phyloP scores from a whole-genome alignment of 2,888 invertebrate genomes.

The Caenorhabditis sp. region DNA sequence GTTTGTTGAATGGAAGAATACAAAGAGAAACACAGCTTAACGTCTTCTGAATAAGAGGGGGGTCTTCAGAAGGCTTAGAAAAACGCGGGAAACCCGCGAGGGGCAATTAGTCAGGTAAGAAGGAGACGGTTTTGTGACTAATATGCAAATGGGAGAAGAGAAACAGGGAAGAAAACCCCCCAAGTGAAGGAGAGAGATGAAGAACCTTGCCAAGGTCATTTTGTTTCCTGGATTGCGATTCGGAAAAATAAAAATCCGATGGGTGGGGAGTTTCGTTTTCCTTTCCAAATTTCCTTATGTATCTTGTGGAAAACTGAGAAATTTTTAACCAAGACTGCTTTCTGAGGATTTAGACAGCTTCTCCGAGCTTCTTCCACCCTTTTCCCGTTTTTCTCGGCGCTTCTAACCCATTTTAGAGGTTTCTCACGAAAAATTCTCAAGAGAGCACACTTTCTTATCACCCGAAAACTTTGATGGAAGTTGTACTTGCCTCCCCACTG shows the following conservation, averaged over 20 bases:
- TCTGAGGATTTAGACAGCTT: not conserved
- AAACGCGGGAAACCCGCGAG: not conserved
- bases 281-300: too few relatives aligned
- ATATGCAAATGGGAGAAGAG: slow-evolving; percentile 50
- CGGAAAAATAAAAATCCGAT: too few relatives aligned
- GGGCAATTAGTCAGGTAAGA: slow-evolving; percentile 49
- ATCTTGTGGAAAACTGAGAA: not conserved
- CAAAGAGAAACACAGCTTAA: slow-evolving; percentile 17
- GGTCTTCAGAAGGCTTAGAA: slow-evolving; percentile 15
- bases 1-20: not conserved
- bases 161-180: slow-evolving; percentile 23
- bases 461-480: not conserved
- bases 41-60: not conserved
- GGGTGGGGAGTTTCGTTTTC: too few relatives aligned
- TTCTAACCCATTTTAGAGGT: too few relatives aligned
- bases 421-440: not conserved
- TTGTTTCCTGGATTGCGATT: slow-evolving; percentile 17
- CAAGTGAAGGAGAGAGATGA: not conserved
- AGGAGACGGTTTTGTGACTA: slow-evolving; percentile 58
- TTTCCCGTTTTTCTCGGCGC: too few relatives aligned
- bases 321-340: not conserved
- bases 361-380: too few relatives aligned
- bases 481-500: not conserved
- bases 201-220: slow-evolving; percentile 7
- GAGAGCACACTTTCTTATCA: not conserved